A percentile compares a stretch with the other conserved stretches of the same genome.
Conservation (phyloP, 2,113 vertebrate species). For the Zosterops lateralis region DNA sequence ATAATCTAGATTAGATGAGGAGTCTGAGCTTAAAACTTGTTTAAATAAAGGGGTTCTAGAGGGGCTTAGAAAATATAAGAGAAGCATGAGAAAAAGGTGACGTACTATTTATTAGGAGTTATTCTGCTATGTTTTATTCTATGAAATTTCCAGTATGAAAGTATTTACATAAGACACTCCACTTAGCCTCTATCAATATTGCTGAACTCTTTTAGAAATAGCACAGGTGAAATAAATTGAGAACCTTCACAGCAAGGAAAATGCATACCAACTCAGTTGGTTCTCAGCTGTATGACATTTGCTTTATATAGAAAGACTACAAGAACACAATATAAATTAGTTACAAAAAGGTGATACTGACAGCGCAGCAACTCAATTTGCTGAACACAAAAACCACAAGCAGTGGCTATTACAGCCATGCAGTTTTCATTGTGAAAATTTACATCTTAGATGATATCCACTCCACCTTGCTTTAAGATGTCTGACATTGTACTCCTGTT, state of each 20-base stretch:
- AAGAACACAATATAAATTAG: constrained; percentile 69
- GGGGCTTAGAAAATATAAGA: background rate
- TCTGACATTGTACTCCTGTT: constrained; percentile 90
- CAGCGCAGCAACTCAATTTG: constrained; percentile 63
- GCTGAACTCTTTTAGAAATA: constrained; percentile 55
- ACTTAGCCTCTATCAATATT: constrained; percentile 32
- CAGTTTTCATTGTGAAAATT: constrained; percentile 70
- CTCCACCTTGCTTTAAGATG: constrained; percentile 65
- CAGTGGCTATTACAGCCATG: constrained; percentile 58
- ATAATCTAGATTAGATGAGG: background rate
- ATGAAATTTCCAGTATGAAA: constrained; percentile 68
- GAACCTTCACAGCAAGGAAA: constrained; percentile 50
- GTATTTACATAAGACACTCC: constrained; percentile 65
- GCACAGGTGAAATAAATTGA: constrained; percentile 18
- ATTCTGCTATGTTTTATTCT: constrained; percentile 46
- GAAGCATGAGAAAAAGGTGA: background rate
- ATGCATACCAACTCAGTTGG: constrained; percentile 19
- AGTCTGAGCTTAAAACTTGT: background rate
- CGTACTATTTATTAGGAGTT: constrained; percentile 56
- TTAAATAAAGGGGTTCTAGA: background rate
- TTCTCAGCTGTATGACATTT: constrained; percentile 16
- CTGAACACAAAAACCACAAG: constrained; percentile 65
- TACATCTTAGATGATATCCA: constrained; percentile 30
- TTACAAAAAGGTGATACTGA: constrained; percentile 64
- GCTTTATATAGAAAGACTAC: constrained; percentile 63